phyloP scores from a whole-genome alignment of 2,113 vertebrate genomes.

The Cavia porcellus region DNA sequence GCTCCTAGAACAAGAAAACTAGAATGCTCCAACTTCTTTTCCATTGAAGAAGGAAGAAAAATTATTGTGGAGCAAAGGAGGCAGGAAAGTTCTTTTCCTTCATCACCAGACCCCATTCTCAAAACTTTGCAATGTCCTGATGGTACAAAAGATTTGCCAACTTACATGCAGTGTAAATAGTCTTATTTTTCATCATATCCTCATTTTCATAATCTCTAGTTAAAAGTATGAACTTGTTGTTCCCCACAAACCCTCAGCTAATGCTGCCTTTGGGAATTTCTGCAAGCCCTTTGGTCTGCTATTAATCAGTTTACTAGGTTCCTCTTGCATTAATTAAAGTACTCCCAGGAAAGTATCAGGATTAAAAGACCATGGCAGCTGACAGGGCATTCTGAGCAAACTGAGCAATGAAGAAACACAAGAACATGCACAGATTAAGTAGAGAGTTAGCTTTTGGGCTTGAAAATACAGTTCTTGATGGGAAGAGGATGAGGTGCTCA shows the following conservation, averaged over 20 bases:
- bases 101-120: not conserved
- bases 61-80: too few species aligned
- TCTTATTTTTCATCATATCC: not conserved
- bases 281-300: not conserved
- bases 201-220: not conserved
- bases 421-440: not conserved
- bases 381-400: constrained; percentile 7
- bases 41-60: not conserved
- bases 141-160: not conserved
- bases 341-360: not conserved
- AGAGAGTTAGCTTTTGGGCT: not conserved
- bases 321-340: constrained; percentile 43
- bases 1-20: not conserved
- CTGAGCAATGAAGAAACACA: not conserved
- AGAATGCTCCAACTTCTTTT: not conserved
- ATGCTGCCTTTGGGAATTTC: not conserved
- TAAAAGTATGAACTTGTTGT: not conserved
- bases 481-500: not conserved
- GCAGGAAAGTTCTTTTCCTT: not conserved
- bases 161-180: not conserved
- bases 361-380: constrained; percentile 26
- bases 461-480: not conserved
- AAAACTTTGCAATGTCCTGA: not conserved
- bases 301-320: not conserved
- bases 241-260: not conserved